A percentile compares a stretch with the other conserved stretches of the same genome.
Conservation (phyloP, 2,113 vertebrate genomes). For the Catharus minimus region DNA sequence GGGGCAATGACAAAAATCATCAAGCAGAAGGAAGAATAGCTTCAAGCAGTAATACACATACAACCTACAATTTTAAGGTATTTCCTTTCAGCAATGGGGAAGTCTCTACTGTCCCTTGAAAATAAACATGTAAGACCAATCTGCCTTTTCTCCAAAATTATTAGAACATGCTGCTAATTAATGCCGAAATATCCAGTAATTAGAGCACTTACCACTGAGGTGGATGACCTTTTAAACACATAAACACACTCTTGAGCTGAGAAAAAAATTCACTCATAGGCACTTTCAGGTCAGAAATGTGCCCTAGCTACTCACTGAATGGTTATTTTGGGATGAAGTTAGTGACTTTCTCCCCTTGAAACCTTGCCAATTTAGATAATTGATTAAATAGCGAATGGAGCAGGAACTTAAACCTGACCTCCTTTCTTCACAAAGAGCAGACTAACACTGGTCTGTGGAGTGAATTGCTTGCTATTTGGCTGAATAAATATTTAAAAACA, state of each 20-base stretch:
- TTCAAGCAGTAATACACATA: not conserved
- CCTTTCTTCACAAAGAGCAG: constrained; percentile 3
- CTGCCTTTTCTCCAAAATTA: not conserved
- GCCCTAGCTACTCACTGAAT: not conserved
- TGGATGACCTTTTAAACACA: constrained; percentile 19
- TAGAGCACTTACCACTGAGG: not conserved
- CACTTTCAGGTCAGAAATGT: not conserved
- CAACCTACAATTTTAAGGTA: not conserved
- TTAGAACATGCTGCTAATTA: not conserved
- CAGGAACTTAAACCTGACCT: constrained; percentile 18
- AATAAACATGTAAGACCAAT: not conserved
- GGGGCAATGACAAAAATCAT: not conserved
- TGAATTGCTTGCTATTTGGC: constrained; percentile 25
- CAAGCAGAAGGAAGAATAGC: not conserved
- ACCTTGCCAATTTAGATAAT: constrained; percentile 47
- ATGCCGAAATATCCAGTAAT: not conserved
- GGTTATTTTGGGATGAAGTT: constrained; percentile 35
- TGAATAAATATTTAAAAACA: constrained; percentile 58
- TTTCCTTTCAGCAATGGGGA: not conserved
- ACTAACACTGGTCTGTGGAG: not conserved
- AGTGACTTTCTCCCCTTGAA: constrained; percentile 14
- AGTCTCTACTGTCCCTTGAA: not conserved
- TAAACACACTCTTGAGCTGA: not conserved
- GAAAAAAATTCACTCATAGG: not conserved
- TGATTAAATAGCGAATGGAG: constrained; percentile 54